These are phyloP conservation scores for Disparrhopalites patrizii DNA, from an alignment of 2,888 invertebrate species.

Conservation along the genomic window DNA sequence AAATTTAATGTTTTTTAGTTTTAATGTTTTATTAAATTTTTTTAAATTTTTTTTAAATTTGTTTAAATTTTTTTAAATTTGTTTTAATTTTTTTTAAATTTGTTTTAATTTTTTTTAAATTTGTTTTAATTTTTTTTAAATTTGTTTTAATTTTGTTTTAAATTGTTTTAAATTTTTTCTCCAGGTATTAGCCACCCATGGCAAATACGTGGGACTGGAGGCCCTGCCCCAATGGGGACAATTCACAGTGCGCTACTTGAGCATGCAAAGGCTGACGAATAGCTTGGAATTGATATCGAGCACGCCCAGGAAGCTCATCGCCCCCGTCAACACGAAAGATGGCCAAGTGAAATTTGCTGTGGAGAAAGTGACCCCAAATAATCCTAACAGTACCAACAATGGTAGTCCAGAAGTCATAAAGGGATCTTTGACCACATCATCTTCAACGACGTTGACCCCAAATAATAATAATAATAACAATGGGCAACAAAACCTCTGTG, in stretches of 20 bases:
- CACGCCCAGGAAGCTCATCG: background rate
- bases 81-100: too few species aligned
- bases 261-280: slow-evolving; percentile 6
- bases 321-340: background rate
- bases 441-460: background rate
- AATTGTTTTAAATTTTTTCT: background rate
- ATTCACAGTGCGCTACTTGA: too few species aligned
- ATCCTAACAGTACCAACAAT: background rate
- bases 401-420: background rate
- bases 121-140: background rate
- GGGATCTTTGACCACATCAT: too few species aligned
- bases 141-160: background rate
- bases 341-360: slow-evolving; percentile 2
- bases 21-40: too few species aligned
- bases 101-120: too few species aligned
- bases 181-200: too few species aligned
- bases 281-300: slow-evolving; percentile 11
- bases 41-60: too few species aligned
- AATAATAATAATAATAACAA: background rate
- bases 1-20: too few species aligned
- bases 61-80: too few species aligned
- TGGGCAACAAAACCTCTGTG: slow-evolving; percentile 52
- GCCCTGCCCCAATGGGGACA: too few species aligned
- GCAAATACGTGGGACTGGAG: too few species aligned
- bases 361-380: background rate